Evolutionary conservation across 92 coral and sea anemone genomes (phyloP).

Genomic region (Zoanthus gigantus): DNA sequence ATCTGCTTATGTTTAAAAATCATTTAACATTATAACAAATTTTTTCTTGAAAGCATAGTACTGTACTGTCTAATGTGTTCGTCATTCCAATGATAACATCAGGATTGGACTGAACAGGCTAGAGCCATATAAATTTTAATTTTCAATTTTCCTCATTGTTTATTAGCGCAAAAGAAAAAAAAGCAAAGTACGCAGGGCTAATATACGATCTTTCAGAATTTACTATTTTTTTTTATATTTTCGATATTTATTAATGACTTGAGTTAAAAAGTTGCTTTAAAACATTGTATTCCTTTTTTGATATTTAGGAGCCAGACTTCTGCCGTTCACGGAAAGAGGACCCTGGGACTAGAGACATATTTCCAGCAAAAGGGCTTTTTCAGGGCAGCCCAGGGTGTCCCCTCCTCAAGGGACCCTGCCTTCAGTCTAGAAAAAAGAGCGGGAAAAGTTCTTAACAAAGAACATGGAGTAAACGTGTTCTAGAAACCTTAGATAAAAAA

Average conservation of each 20-base stretch:
- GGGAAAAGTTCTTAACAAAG: constrained; percentile 71
- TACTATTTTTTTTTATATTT: too few species aligned
- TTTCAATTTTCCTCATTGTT: too few species aligned
- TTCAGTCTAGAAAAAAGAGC: constrained; percentile 78
- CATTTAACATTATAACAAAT: too few species aligned
- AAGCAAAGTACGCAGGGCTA: too few species aligned
- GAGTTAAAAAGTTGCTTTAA: not conserved
- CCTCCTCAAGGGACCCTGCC: constrained; percentile 75
- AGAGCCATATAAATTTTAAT: too few species aligned
- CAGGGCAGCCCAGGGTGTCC: constrained; percentile 67
- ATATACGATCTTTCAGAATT: too few species aligned
- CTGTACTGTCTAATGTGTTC: too few species aligned
- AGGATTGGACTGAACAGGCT: too few species aligned
- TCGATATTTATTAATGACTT: not conserved
- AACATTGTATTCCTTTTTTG: not conserved
- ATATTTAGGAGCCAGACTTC: constrained; percentile 74
- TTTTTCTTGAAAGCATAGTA: too few species aligned
- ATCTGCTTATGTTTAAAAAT: too few species aligned
- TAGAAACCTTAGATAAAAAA: constrained; percentile 7
- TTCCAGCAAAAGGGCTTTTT: constrained; percentile 85
- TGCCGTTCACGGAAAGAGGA: constrained; percentile 86
- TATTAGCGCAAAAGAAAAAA: too few species aligned
- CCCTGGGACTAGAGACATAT: constrained; percentile 86
- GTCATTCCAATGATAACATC: too few species aligned
- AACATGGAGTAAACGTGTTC: constrained; percentile 82